These are phyloP conservation scores for Eupithecia dodoneata DNA, from an alignment of 2,888 invertebrate species.

Conservation along the genomic window DNA sequence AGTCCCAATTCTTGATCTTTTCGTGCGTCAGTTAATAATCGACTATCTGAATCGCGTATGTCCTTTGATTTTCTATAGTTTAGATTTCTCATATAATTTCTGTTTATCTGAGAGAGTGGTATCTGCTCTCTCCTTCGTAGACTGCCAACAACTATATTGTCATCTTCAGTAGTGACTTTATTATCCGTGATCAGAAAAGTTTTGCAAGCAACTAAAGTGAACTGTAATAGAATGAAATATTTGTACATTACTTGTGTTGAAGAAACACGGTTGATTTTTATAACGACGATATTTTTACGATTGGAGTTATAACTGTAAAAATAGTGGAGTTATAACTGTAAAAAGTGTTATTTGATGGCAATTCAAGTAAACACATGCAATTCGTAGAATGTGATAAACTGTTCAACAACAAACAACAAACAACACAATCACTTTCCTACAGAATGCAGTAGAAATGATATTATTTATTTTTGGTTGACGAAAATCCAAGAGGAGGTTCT, in stretches of 20 bases:
- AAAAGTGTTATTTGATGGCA: neutral
- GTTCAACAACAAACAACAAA: neutral
- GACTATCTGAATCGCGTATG: slow-evolving; percentile 23
- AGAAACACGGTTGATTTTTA: neutral
- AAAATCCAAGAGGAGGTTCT: no score
- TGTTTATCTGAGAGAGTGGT: slow-evolving; percentile 33
- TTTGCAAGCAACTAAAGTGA: slow-evolving; percentile 31
- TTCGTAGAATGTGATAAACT: neutral
- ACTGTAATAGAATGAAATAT: slow-evolving; percentile 25
- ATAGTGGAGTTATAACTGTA: neutral
- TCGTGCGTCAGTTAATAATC: neutral
- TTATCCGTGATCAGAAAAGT: slow-evolving; percentile 17
- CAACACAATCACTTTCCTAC: neutral
- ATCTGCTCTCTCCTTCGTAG: slow-evolving; percentile 38
- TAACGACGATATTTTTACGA: neutral
- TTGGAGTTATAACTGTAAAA: neutral
- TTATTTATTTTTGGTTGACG: neutral
- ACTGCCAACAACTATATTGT: slow-evolving; percentile 34
- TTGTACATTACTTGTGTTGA: slow-evolving; percentile 17
- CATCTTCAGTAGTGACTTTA: neutral
- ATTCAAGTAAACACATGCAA: neutral
- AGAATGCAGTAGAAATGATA: neutral
- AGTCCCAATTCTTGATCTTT: neutral
- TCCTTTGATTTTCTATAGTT: slow-evolving; percentile 43
- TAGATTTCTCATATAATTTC: slow-evolving; percentile 29